These are phyloP conservation scores for Chloropsis cyanopogon DNA, from an alignment of 2,113 vertebrate genomes.

Conservation along the genomic window DNA sequence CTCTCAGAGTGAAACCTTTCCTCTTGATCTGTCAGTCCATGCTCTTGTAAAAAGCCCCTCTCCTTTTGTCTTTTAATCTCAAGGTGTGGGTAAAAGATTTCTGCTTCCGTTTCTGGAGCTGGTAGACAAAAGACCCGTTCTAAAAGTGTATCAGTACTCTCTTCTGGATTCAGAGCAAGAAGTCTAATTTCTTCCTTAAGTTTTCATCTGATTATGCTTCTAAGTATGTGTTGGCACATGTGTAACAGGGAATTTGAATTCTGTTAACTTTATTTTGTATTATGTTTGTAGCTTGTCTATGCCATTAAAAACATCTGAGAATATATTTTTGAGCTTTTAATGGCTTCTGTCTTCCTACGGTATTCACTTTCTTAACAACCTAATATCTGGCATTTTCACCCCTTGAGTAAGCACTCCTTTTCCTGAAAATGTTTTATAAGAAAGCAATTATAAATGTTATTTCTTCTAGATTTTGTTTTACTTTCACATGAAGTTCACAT, in stretches of 20 bases:
- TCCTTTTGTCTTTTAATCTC: background rate
- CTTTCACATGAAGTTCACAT: background rate
- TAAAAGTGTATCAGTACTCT: background rate
- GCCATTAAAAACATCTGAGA: constrained; percentile 55
- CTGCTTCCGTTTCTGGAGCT: background rate
- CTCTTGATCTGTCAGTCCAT: background rate
- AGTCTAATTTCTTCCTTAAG: background rate
- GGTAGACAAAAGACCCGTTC: background rate
- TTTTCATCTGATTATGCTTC: background rate
- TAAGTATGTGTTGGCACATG: background rate
- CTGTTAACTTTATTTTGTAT: constrained; percentile 32
- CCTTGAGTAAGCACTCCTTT: constrained; percentile 26
- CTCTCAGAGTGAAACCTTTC: background rate
- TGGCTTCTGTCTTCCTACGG: constrained; percentile 49
- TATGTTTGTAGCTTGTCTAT: background rate
- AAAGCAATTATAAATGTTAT: constrained; percentile 56
- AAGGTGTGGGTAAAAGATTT: background rate
- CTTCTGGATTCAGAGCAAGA: background rate
- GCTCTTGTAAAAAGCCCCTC: background rate
- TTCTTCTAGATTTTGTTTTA: constrained; percentile 37
- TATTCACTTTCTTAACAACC: constrained; percentile 33
- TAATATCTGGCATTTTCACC: constrained; percentile 32
- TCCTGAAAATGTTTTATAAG: constrained; percentile 62
- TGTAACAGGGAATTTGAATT: background rate
- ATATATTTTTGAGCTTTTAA: constrained; percentile 24